Conservation (phyloP, 2,113 vertebrate species). For the Zosterops pallidus region DNA sequence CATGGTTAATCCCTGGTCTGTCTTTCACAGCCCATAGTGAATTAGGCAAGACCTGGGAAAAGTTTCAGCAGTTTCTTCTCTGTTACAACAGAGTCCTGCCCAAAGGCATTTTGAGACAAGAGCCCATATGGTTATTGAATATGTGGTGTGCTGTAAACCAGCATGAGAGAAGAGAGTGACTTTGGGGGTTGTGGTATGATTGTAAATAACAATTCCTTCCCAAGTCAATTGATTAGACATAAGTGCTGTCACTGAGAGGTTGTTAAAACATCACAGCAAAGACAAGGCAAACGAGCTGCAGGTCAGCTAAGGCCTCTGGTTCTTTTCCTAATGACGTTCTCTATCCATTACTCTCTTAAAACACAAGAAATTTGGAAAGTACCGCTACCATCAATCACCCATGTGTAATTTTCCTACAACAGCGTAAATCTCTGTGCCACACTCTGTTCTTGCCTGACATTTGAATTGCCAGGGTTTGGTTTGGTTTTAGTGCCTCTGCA, state of each 20-base stretch:
- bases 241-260: not conserved
- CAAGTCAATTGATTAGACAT: not conserved
- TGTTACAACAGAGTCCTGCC: not conserved
- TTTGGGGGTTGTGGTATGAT: not conserved
- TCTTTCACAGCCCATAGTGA: not conserved
- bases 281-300: accelerated
- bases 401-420: not conserved
- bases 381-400: not conserved
- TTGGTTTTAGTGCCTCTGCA: not conserved
- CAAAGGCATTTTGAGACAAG: not conserved
- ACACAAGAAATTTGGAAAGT: not conserved
- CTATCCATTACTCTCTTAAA: not conserved
- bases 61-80: not conserved
- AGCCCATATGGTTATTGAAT: not conserved
- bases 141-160: not conserved
- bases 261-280: not conserved
- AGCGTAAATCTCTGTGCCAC: not conserved
- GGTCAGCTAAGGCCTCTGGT: not conserved
- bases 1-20: not conserved
- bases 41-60: not conserved
- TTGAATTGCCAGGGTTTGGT: not conserved
- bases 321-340: not conserved
- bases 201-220: not conserved
- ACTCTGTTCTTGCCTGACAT: not conserved
- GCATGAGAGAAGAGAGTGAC: not conserved